phyloP scores from a whole-genome alignment of 2,888 invertebrate species.

The Amphipyra berbera region DNA sequence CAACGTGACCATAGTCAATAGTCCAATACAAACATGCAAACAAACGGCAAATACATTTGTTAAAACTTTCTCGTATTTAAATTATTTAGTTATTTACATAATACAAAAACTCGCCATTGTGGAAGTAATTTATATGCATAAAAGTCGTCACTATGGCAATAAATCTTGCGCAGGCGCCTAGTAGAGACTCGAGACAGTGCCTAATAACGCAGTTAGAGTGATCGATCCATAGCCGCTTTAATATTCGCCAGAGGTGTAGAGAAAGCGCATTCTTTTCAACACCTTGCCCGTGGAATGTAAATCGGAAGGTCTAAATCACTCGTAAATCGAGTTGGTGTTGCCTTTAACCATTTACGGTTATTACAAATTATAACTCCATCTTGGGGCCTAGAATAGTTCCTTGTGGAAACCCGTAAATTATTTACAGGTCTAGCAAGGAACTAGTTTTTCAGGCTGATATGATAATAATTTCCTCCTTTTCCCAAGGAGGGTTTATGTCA shows the following conservation, averaged over 20 bases:
- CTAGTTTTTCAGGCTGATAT: neutral
- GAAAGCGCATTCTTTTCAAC: slow-evolving; percentile 61
- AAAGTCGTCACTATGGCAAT: slow-evolving; percentile 28
- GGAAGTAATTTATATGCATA: slow-evolving; percentile 38
- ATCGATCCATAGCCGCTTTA: slow-evolving; percentile 44
- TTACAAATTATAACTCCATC: neutral
- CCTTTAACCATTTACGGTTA: slow-evolving; percentile 3
- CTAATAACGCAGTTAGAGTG: slow-evolving; percentile 49
- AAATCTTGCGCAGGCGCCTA: slow-evolving; percentile 34
- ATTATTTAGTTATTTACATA: slow-evolving; percentile 31
- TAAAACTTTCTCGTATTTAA: slow-evolving; percentile 39
- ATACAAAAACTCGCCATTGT: slow-evolving; percentile 2
- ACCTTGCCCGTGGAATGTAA: slow-evolving; percentile 45
- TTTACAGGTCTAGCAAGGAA: too few species aligned
- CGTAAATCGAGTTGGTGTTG: slow-evolving; percentile 14
- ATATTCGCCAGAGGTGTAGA: slow-evolving; percentile 54
- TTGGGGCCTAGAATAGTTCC: slow-evolving; percentile 16
- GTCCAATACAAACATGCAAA: slow-evolving; percentile 43
- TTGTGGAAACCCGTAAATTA: slow-evolving; percentile 4
- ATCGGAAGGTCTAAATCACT: slow-evolving; percentile 43
- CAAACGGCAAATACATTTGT: slow-evolving; percentile 23
- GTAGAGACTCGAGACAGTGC: slow-evolving; percentile 24
- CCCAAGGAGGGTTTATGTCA: too few species aligned
- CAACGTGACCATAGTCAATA: slow-evolving; percentile 42
- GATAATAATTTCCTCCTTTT: neutral